Conservation (phyloP, 1,140 invertebrate genomes). For the Heliconius congener region DNA sequence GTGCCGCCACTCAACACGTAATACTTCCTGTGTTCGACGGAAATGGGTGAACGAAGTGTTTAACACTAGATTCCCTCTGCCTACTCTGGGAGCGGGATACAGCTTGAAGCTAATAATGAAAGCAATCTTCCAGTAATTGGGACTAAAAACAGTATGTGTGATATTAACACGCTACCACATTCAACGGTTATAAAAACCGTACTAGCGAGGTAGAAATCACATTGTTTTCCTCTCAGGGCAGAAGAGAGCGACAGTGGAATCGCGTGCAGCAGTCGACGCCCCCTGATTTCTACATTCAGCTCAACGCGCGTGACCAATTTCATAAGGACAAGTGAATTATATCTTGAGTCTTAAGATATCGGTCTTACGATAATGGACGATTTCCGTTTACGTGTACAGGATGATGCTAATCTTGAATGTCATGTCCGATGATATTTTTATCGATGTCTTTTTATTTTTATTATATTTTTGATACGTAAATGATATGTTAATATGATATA, state of each 20-base stretch:
- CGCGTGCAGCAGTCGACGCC: conserved; percentile 65
- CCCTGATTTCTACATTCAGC: conserved; percentile 56
- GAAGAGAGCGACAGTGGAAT: conserved; percentile 59
- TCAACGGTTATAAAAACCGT: not conserved
- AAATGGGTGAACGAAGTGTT: too few species aligned
- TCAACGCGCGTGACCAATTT: conserved; percentile 60
- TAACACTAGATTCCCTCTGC: too few species aligned
- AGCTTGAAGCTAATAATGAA: too few species aligned
- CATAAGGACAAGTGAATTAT: conserved; percentile 32
- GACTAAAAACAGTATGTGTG: conserved; percentile 12
- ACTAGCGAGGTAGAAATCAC: conserved; percentile 41
- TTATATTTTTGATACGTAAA: too few species aligned
- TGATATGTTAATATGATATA: too few species aligned
- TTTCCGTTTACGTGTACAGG: conserved; percentile 46
- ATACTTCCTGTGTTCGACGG: too few species aligned
- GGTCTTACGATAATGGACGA: conserved; percentile 15
- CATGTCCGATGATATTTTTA: conserved; percentile 19
- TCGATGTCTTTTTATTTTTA: not conserved
- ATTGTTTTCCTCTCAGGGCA: conserved; percentile 60
- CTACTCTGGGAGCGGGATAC: too few species aligned
- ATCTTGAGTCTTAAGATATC: conserved; percentile 33
- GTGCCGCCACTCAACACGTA: too few species aligned
- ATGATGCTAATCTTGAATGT: conserved; percentile 41
- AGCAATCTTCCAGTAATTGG: not conserved
- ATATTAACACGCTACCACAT: conserved; percentile 20